Conservation (phyloP, 92 coral and sea anemone species). For the Porites cylindrica region DNA sequence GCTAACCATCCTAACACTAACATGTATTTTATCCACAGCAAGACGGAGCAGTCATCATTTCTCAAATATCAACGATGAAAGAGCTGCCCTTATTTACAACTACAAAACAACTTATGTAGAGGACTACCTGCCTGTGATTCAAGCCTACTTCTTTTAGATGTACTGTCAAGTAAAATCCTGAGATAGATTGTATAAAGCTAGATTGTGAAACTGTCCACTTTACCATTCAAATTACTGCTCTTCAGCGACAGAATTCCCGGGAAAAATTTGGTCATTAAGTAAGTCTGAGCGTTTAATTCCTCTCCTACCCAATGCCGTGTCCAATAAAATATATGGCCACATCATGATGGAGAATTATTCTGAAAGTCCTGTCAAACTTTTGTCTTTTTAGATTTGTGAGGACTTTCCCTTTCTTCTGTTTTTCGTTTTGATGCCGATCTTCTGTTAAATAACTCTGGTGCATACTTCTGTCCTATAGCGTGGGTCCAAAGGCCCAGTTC, state of each 20-base stretch:
- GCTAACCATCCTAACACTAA: not conserved
- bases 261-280: not conserved
- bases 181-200: not conserved
- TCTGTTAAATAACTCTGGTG: conserved; percentile 64
- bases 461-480: conserved; percentile 72
- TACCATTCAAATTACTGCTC: too few relatives aligned
- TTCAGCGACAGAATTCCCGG: not conserved
- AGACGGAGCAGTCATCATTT: conserved; percentile 27
- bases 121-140: conserved; percentile 32
- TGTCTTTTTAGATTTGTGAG: conserved; percentile 18
- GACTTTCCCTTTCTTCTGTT: conserved; percentile 2
- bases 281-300: too few relatives aligned
- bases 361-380: not conserved
- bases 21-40: conserved; percentile 23
- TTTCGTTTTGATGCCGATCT: conserved; percentile 33
- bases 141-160: conserved; percentile 38
- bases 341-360: not conserved
- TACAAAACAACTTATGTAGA: conserved; percentile 33
- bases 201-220: too few relatives aligned
- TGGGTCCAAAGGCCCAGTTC: conserved; percentile 93
- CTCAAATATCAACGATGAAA: conserved; percentile 30
- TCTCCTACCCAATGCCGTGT: too few relatives aligned
- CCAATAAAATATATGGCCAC: not conserved
- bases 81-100: conserved; percentile 29
- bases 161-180: not conserved